Evolutionary conservation across 1,140 invertebrate species (phyloP), one percentile per base, ranked within the genome.

Genomic region (Papilio xuthus): DNA sequence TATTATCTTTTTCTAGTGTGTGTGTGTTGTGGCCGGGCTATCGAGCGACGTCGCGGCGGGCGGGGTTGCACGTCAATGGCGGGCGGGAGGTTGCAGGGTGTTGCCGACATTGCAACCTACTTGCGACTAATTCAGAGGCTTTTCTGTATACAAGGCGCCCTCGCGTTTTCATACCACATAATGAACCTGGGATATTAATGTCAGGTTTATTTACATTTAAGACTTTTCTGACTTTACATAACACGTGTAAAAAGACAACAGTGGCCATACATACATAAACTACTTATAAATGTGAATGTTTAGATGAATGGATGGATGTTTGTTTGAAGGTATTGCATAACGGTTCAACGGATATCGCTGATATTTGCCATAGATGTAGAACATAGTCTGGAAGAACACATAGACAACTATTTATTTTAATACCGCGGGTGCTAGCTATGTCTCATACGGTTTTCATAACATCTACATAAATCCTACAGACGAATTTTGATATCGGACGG

Each of bases 41-140:
- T 78, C 79, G 81, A 79, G 81, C 81, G 80, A 20, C 79, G 67
- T 77, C 60, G 70, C 77, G 60, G 76, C 69, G 32, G 80, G 75
- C 78, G 79, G 70, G 77, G 69, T 78, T 20, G 50, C 56, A 60
- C 56, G 56, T 60, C 56, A 71, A 32, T 15, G 56, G 26, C 63
- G 77, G 75, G 83, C 79, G 78, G 83, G 80, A 28, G 82, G 76
- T 72, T 42, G 70, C 77, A 63, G 76, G 71, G 37, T 80, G 80
- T 78, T 78, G 75, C 79, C 73, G 77, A 83, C 83, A 83, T 81
- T 73, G 82, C 79, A 85, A 83, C 84, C 85, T 86, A 87, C 82
- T 86, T 86, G 77, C 78, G 72, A 80, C 82, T 81, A 84, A 88
- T 88, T 86, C 84, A 86, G 80, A 83, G 79, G 81, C 80, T 81